Conservation (phyloP, 2,797 vertebrate species). For the Sphenopsis melanotis region DNA sequence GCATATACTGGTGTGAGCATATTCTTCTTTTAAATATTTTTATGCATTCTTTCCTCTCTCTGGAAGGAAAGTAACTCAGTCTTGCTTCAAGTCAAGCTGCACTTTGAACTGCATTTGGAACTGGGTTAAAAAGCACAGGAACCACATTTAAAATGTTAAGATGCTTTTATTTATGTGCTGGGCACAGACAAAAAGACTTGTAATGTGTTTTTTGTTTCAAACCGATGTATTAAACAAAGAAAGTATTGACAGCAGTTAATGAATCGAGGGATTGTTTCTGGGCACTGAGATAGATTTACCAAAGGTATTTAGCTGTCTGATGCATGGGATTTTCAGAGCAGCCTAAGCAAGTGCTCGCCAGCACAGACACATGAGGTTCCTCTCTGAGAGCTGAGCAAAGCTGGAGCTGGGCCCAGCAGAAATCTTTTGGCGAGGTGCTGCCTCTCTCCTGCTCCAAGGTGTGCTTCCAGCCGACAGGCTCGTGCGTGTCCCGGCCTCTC, state of each 20-base stretch:
- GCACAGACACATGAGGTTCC: conserved; percentile 26
- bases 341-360: conserved; percentile 25
- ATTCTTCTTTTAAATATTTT: neutral
- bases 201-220: conserved; percentile 53
- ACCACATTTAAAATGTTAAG: conserved; percentile 30
- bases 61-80: neutral
- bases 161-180: conserved; percentile 48
- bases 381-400: neutral
- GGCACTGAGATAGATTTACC: conserved; percentile 43
- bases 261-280: conserved; percentile 58
- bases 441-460: neutral
- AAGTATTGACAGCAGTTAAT: conserved; percentile 54
- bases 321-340: conserved; percentile 35
- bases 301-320: conserved; percentile 53
- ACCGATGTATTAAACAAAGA: conserved; percentile 30
- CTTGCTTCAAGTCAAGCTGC: neutral
- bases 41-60: neutral
- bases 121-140: conserved; percentile 25
- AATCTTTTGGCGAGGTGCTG: conserved; percentile 17
- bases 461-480: conserved; percentile 18
- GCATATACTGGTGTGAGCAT: neutral
- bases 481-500: neutral
- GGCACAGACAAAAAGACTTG: conserved; percentile 27
- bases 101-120: conserved; percentile 35
- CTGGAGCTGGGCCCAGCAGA: conserved; percentile 18